Evolutionary conservation across 2,113 vertebrate genomes (phyloP), one percentile per base, ranked within the genome.

Genomic region (Oryzias melastigma): DNA sequence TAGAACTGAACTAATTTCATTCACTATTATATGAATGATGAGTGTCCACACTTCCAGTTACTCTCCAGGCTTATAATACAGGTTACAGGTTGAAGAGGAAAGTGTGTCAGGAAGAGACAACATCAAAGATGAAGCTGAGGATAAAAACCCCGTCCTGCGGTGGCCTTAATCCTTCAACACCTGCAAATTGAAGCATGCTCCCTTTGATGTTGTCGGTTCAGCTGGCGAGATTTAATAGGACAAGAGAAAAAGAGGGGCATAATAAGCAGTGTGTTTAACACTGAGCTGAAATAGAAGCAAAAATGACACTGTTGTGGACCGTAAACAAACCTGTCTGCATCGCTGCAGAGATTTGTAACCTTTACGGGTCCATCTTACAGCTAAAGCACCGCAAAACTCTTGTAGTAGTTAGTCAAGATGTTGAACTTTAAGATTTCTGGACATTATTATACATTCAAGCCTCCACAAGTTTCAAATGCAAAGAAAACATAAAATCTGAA

Each of bases 101-200:
- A 76, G 74, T 81, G 82, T 85, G 71, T 66, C 74, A 84, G 80
- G 66, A 77, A 78, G 68, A 84, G 62, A 62, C 68, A 62, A 87
- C 82, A 91, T 91, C 91, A 92, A 90, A 92, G 85, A 87, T 75
- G 72, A 79, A 71, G 57, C 62, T 73, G 77, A 79, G 82, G 77
- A 84, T 77, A 77, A 76, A 79, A 85, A 41, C 74, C 35, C 58
- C 65, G 57, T 85, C 83, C 81, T 64, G 84, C 85, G 84, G 87
- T 87, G 81, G 84, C 88, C 85, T 90, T 90, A 91, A 92, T 92
- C 89, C 87, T 87, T 81, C 84, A 77, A 87, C 89, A 90, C 89
- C 90, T 91, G 90, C 58, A 62, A 91, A 84, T 67, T 90, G 86
- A 90, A 89, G 77, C 77, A 73, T 58, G 41, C 65, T 75, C 68